Evolutionary conservation across 2,797 vertebrate species (phyloP), one percentile per base, ranked within the genome.

Genomic region (Brachyrhaphis roseni): DNA sequence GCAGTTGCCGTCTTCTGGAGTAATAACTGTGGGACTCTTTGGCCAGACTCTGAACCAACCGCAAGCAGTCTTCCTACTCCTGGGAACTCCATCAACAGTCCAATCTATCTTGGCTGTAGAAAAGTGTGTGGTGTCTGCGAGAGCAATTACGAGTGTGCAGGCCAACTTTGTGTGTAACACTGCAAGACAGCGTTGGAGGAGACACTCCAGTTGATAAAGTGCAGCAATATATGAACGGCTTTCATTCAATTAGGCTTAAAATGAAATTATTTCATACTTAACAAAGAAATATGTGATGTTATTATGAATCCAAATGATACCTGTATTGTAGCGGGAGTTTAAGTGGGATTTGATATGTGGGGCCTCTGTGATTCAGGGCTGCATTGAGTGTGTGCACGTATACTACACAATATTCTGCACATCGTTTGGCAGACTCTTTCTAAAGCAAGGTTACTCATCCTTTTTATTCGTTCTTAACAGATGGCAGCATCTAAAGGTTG

Each of bases 21-120:
- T 46, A 87, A 84, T 84, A 85, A 89, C 77, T 87, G 76, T 45
- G 46, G 34, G 62, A 87, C 76, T 71, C 83, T 81, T 86, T 75
- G 84, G 80, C 82, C 80, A 82, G 78, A 81, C 76, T 55, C 73
- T 55, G 57, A 43, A 82, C 83, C 82, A 82, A 78, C 74, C 15
- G 46, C 64, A 89, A 90, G 82, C 76, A 81, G 45, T 71, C 53
- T 66, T 82, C 57, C 34, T n/a, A 16, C 87, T 84, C 85, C 41
- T 75, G 82, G 83, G 84, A 91, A 70, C 59, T 75, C 76, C 75
- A 83, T 76, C 80, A 88, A 83, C 83, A 86, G 77, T 41, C 71
- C 77, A 79, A 71, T 88, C 74, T 84, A 82, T 83, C 72, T 89
- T 88, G 72, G 74, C 77, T 73, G 78, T 78, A 77, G 77, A 72